Base-by-base conservation (phyloP, 1,140 invertebrate species). In the Macrobrachium nipponense region DNA sequence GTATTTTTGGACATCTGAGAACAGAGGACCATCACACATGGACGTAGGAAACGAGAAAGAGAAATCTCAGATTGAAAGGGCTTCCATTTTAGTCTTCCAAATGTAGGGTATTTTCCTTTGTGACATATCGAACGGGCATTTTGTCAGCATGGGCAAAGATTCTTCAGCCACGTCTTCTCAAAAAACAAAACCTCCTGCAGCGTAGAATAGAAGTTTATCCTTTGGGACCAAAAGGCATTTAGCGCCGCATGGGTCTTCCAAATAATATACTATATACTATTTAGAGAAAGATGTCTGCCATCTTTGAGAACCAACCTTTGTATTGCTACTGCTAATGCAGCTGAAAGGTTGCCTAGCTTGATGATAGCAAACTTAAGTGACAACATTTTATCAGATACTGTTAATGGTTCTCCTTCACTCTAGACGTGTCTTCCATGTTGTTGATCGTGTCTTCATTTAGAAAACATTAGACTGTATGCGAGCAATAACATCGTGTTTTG, bases 401-500 rank as follows among this genome's bases (percentile, higher is more conserved):
- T 51, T 62, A 77, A 36, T 36, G 2, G 64, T 59, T 84, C 61
- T 68, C 77, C 61, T 15, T 73, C 23, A 80, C 51, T 72, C 51
- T 86, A 86, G 77, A 77, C 61, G 80, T 75, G 84, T 86, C 70
- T 86, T 80, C 78, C 84, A 73, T 86, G 84, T 86, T 79, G 84
- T 80, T 80, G 84, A 78, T 80, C 84, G 66, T 80, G 84, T 80
- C 84, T 80, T 80, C 84, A 86, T 78, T 60, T 86, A 80, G 84
- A 80, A 62, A 64, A 86, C 84, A 86, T 77, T 86, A 86, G 84
- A 73, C 62, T 80, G 84, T 86, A 86, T 86, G 84, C 84, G 27
- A 86, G 84, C 84, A 86, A 86, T 86, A 86, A 86, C 84, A 86
- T 80, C 77, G 80, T 70, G 23, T 86, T 36, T 80, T 86, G 61